A percentile compares a stretch with the other conserved stretches of the same genome.
These are phyloP conservation scores for Psilanteris sp. DNA, from an alignment of 1,140 invertebrate species.

Conservation along the genomic window DNA sequence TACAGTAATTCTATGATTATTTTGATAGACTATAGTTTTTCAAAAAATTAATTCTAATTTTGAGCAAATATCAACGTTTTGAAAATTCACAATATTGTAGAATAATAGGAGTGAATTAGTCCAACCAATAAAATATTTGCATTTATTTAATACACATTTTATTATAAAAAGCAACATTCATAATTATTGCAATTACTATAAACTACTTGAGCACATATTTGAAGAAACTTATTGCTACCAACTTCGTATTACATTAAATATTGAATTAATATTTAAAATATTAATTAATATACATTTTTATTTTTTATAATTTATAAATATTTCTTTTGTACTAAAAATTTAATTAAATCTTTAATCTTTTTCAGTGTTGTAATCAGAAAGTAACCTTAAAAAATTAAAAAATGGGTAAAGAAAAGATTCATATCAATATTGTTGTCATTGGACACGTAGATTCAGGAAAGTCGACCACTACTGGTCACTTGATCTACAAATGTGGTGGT, in stretches of 20 bases:
- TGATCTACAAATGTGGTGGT: slow-evolving; percentile 99
- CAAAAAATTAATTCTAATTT: too few species aligned
- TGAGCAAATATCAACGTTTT: too few species aligned
- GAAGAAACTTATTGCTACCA: not conserved
- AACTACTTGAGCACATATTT: not conserved
- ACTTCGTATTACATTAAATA: not conserved
- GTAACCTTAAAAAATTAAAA: slow-evolving; percentile 77
- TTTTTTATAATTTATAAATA: not conserved
- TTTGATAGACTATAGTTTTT: too few species aligned
- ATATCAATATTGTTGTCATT: slow-evolving; percentile 99
- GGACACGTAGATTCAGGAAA: slow-evolving; percentile 99
- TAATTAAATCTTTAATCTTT: slow-evolving; percentile 6
- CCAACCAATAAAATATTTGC: too few species aligned
- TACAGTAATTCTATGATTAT: too few species aligned
- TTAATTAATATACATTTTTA: not conserved
- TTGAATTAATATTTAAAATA: too few species aligned
- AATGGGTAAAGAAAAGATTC: slow-evolving; percentile 97
- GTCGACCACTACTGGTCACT: slow-evolving; percentile 98
- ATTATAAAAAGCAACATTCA: too few species aligned
- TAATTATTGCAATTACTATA: too few species aligned
- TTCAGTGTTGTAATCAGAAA: slow-evolving; percentile 51
- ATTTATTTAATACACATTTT: too few species aligned
- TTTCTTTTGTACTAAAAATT: not conserved
- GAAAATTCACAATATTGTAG: too few species aligned
- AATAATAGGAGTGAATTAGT: too few species aligned